Evolutionary conservation across 2,113 vertebrate genomes (phyloP), one percentile per base, ranked within the genome.

Genomic region (Glareola pratincola): DNA sequence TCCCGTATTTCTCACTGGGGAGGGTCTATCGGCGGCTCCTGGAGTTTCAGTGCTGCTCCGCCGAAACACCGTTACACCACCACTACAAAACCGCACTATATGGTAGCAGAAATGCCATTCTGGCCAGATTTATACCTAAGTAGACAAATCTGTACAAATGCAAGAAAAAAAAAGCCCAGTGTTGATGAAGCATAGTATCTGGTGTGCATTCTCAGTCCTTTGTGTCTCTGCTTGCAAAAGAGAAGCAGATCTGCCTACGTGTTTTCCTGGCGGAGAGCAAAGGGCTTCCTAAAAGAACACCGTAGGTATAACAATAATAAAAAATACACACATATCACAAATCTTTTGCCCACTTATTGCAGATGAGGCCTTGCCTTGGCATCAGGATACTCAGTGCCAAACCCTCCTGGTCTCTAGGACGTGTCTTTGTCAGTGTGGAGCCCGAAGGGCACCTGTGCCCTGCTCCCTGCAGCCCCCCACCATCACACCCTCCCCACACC

Each of bases 391-490:
- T 50, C 39, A 8, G 30, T 36, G 12, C 27, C 45, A 66, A 60
- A 34, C 10, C 34, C 29, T 57, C n/a, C 37, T 29, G 3, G 24
- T 47, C 20, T 64, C 36, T 54, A 60, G 23, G 19, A 78, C 56
- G 11, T 4, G 10, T 27, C 32, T 43, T 20, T 48, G 27, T 39
- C 37, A 63, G 29, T 4, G 18, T 9, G 29, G 62, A 59, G 30
- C 22, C 30, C 2, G 1, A 64, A 75, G 9, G 4, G 13, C n/a
- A 45, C 6, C 24, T 4, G 2, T 37, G 36, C 24, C 9, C 11
- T 63, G 9, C 21, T 29, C 53, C 39, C n/a, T 29, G 19, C 8
- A 59, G 39, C 16, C 45, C 53, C 27, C 16, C 51, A 54, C 39
- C 18, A 47, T 62, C 7, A 26, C 8, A 47, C 22, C 16, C 21